These are phyloP conservation scores for Cheumatopsyche charites DNA, from an alignment of 1,140 invertebrate species.

Conservation along the genomic window DNA sequence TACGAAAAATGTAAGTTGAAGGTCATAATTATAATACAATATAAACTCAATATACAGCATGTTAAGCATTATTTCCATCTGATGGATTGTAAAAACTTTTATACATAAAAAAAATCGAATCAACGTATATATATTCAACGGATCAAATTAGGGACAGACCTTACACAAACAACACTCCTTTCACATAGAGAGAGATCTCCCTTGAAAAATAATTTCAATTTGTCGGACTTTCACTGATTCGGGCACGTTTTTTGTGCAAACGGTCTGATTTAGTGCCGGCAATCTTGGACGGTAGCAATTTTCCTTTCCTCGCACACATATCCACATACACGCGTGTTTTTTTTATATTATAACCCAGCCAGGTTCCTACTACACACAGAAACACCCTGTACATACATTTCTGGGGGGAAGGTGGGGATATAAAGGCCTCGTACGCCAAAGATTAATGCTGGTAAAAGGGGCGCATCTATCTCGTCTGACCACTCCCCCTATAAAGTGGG, in stretches of 20 bases:
- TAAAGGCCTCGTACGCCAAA: constrained; percentile 37
- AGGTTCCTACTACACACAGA: not conserved
- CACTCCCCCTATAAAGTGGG: constrained; percentile 37
- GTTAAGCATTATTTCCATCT: no score
- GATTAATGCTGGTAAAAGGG: constrained; percentile 46
- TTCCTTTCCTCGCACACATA: constrained; percentile 28
- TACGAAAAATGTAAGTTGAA: no score
- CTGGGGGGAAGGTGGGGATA: not conserved
- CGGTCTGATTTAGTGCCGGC: constrained; percentile 45
- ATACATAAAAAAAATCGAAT: no score
- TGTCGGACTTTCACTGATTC: not conserved
- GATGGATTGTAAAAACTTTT: no score
- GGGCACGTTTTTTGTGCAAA: constrained; percentile 32
- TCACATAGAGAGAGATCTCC: no score
- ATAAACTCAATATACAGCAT: no score
- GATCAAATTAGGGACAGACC: no score
- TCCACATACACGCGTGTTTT: constrained; percentile 36
- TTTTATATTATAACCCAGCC: constrained; percentile 34
- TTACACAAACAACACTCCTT: no score
- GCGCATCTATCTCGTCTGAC: constrained; percentile 46
- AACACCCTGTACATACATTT: not conserved
- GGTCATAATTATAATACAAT: no score
- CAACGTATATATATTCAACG: no score
- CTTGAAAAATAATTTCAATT: constrained; percentile 25
- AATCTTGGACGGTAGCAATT: constrained; percentile 47